Base-by-base conservation (phyloP, 2,888 invertebrate genomes). In the Doris montereyensis region DNA sequence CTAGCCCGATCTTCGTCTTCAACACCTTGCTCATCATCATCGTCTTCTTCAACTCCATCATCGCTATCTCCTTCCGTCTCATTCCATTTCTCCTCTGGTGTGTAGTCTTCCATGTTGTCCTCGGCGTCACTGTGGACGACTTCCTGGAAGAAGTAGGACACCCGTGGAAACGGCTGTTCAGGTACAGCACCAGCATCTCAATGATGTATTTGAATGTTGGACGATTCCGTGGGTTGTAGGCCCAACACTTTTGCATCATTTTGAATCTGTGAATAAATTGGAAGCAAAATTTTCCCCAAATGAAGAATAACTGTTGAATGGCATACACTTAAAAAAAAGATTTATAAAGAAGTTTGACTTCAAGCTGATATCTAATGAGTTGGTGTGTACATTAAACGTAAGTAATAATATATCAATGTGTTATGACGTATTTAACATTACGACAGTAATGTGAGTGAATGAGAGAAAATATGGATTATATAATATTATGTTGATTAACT, bases 201-300 rank as follows among this genome's bases (percentile, higher is more conserved):
- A 96, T 95, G 41, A 92, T 87, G 67, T 90, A 86, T 76, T 96
- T 93, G 93, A 99, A 99, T 79, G 95, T 93, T 28, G 98, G 98
- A 78, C 99, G 93, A 76, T 93, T 93, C 57, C 93, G 92, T 0
- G 96, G 94, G 85, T 95, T 94, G 91, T 96, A 96, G 87, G 95
- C 94, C 99, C 99, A 99, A 91, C 98, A 98, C 83, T 94, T 93
- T 85, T 95, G 94, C 99, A 99, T 99, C 84, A 99, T 93, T 84
- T 95, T 94, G 92, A 96, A 97, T 80, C 92, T 92, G 85, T 35
- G 86, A 85, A 5, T 17, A n/a, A n/a, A n/a, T n/a, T n/a, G n/a
- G n/a, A n/a, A n/a, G n/a, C n/a, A n/a, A n/a, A n/a, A n/a, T n/a
- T n/a, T n/a, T n/a, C n/a, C n/a, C n/a, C n/a, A n/a, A n/a, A n/a